Base-by-base conservation (phyloP, 2,797 vertebrate species). In the Melanotaenia pygmaea region DNA sequence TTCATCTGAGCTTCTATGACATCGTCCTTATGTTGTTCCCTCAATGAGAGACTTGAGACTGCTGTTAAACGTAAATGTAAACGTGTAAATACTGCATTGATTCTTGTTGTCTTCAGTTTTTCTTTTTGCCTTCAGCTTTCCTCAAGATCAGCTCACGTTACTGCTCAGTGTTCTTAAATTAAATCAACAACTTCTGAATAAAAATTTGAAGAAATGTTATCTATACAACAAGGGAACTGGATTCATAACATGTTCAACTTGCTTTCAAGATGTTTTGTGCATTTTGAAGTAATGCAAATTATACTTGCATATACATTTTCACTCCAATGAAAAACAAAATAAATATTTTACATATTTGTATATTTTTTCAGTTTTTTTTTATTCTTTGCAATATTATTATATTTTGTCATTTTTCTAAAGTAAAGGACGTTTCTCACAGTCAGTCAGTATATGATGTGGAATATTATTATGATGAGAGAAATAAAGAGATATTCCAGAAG, bases 341-440 rank as follows among this genome's bases (percentile, higher is more conserved):
- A 69, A 30, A 43, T 45, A 14, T 74, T 77, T 81, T 85, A 81
- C 13, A 37, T 67, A 4, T 61, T 70, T 76, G 80, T 76, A 76
- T 12, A 5, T 43, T 18, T 68, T 69, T 82, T 70, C 32, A 12
- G 18, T 54, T 70, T 16, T 51, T 86, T 35, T 26, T 26, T 26
- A 26, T 26, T 26, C 2, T 26, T 26, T 26, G 26, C 26, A 26
- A 26, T 26, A 26, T 26, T 26, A 26, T 26, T 26, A 26, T 26
- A 26, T 26, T 26, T 26, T 26, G 26, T 26, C 26, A 26, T 26
- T 81, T 69, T 74, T 89, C 80, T 87, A 81, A 79, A 82, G 35
- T 82, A 70, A 67, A 73, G 59, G 77, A 34, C 83, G 80, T 67
- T 32, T 38, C 7, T 75, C 30, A 26, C 43, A 22, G 6, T 76